Conservation (phyloP, 1,140 invertebrate genomes). For the Ips typographus region DNA sequence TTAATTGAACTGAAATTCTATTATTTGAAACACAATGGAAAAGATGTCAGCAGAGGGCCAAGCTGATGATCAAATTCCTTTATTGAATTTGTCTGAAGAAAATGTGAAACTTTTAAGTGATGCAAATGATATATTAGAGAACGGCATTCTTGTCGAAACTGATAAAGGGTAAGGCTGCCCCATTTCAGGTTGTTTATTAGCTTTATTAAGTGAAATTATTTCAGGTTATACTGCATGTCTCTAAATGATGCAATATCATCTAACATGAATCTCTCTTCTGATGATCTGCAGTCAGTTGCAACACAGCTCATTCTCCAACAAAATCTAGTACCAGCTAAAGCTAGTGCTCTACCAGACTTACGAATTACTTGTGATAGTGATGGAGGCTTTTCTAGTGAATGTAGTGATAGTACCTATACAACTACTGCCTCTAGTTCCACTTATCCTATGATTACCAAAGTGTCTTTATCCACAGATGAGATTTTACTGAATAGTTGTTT, state of each 20-base stretch:
- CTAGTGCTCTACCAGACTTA: conserved; percentile 24
- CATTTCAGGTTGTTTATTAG: not conserved
- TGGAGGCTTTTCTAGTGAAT: conserved; percentile 51
- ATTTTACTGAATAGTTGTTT: conserved; percentile 24
- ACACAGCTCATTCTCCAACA: conserved; percentile 51
- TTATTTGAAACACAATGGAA: too few species aligned
- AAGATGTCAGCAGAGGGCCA: too few species aligned
- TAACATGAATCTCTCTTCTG: conserved; percentile 52
- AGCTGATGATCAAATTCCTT: too few species aligned
- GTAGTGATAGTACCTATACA: conserved; percentile 45
- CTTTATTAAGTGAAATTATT: not conserved
- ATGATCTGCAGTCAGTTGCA: conserved; percentile 53
- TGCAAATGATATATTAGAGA: conserved; percentile 47
- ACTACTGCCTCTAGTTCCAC: conserved; percentile 34
- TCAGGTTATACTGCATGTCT: conserved; percentile 53
- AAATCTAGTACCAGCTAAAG: conserved; percentile 20
- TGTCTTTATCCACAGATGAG: conserved; percentile 34
- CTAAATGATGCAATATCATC: conserved; percentile 53
- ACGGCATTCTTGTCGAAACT: conserved; percentile 54
- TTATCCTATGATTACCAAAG: conserved; percentile 34
- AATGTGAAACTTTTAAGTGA: not conserved
- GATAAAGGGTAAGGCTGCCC: conserved; percentile 49
- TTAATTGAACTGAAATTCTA: too few species aligned
- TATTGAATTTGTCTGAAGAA: not conserved
- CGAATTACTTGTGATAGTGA: conserved; percentile 46